These are phyloP conservation scores for Clarias platycephalus DNA, from an alignment of 2,797 vertebrate genomes.

Conservation along the genomic window DNA sequence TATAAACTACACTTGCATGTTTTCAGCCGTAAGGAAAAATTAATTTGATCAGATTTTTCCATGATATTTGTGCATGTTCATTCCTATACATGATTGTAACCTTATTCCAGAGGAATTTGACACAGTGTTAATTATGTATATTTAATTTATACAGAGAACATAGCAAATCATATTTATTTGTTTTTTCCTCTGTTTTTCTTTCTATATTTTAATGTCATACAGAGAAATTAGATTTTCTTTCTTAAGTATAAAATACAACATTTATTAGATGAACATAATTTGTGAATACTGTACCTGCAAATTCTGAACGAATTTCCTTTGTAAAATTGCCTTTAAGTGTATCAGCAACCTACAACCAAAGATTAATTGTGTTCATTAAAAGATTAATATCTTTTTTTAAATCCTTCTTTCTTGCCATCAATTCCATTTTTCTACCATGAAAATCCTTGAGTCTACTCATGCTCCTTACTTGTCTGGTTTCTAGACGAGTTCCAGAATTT, in stretches of 20 bases:
- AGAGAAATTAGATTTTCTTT: not conserved
- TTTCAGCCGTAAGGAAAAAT: not conserved
- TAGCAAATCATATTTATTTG: not conserved
- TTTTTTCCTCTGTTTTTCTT: not conserved
- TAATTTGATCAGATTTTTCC: not conserved
- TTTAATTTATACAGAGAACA: not conserved
- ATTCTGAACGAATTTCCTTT: not conserved
- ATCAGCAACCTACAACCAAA: not conserved
- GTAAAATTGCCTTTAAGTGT: not conserved
- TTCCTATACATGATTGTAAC: not conserved
- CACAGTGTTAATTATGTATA: not conserved
- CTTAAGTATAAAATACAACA: not conserved
- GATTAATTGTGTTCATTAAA: not conserved
- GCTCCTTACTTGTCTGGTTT: constrained; percentile 55
- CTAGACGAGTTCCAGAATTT: constrained; percentile 96
- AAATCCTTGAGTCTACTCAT: constrained; percentile 41
- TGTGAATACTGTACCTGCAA: not conserved
- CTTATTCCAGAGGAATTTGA: not conserved
- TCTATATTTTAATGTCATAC: not conserved
- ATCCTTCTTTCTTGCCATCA: not conserved
- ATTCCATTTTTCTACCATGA: constrained; percentile 36
- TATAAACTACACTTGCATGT: not conserved
- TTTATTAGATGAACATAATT: not conserved
- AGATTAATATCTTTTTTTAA: not conserved
- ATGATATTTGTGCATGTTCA: not conserved